These are phyloP conservation scores for Aurelia sp. DNA, from an alignment of 30 jellyfish, hydroid and myxozoan genomes.

Conservation along the genomic window DNA sequence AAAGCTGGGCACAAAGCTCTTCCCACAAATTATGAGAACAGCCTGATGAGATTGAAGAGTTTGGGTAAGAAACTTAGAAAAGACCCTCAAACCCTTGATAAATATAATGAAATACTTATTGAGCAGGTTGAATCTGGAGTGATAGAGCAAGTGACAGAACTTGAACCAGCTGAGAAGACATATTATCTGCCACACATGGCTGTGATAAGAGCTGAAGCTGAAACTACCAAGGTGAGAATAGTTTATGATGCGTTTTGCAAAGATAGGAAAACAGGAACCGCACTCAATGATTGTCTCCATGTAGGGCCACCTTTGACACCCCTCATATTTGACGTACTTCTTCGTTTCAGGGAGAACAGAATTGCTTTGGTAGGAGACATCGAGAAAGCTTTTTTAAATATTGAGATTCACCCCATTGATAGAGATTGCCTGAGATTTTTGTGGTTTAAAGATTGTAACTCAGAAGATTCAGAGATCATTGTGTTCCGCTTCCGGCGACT, in stretches of 20 bases:
- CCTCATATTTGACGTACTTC: constrained; percentile 32
- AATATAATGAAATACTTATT: constrained; percentile 19
- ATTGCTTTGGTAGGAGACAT: constrained; percentile 31
- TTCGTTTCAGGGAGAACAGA: constrained; percentile 26
- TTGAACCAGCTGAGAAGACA: constrained; percentile 39
- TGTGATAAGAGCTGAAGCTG: constrained; percentile 43
- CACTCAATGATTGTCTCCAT: constrained; percentile 45
- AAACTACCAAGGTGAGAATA: constrained; percentile 45
- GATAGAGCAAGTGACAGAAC: constrained; percentile 43
- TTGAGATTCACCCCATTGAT: constrained; percentile 41
- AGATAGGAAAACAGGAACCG: constrained; percentile 24
- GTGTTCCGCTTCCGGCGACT: constrained; percentile 21
- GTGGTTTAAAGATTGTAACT: constrained; percentile 9
- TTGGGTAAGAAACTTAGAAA: constrained; percentile 42
- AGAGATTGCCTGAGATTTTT: constrained; percentile 66
- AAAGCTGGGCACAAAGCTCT: constrained; percentile 48
- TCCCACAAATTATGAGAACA: constrained; percentile 19
- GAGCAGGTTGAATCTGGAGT: constrained; percentile 55
- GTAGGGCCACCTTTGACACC: constrained; percentile 53
- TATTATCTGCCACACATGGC: constrained; percentile 27
- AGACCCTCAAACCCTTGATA: constrained; percentile 10
- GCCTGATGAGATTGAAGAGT: constrained; percentile 33
- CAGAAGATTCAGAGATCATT: constrained; percentile 5
- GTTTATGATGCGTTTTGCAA: constrained; percentile 53
- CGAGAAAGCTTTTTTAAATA: constrained; percentile 43